Conservation (phyloP, 2,888 invertebrate genomes). For the Ferrisia virgata region DNA sequence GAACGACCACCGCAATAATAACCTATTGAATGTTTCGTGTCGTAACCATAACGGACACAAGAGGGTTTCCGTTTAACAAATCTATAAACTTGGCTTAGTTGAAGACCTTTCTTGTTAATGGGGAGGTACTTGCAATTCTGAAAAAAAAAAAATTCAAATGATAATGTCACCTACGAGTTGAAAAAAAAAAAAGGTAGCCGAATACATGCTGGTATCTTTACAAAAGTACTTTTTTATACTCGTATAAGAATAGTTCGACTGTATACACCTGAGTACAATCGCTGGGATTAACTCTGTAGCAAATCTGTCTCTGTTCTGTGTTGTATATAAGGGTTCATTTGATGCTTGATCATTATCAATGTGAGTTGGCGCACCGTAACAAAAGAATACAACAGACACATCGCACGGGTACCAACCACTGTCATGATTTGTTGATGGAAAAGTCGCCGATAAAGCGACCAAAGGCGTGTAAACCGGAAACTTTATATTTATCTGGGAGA, state of each 20-base stretch:
- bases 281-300: not conserved
- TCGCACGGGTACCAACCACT: slow-evolving; percentile 9
- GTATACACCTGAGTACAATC: not conserved
- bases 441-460: slow-evolving; percentile 4
- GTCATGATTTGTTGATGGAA: slow-evolving; percentile 25
- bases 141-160: not conserved
- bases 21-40: not conserved
- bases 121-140: too few species aligned
- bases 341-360: slow-evolving; percentile 23
- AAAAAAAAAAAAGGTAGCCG: not conserved
- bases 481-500: not conserved
- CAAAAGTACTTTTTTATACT: slow-evolving; percentile 1
- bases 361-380: slow-evolving; percentile 3
- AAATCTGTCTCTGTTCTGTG: not conserved
- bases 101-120: not conserved
- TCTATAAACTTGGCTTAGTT: not conserved
- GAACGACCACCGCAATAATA: not conserved
- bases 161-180: not conserved
- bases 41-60: not conserved
- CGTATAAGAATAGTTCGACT: not conserved
- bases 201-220: not conserved
- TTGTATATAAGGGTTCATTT: not conserved
- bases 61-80: not conserved
- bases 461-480: not conserved
- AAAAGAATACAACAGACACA: slow-evolving; percentile 6